A percentile compares a stretch with the other conserved stretches of the same genome.
These are phyloP conservation scores for Atopsyche davidsoni DNA, from an alignment of 1,140 invertebrate genomes.

Conservation along the genomic window DNA sequence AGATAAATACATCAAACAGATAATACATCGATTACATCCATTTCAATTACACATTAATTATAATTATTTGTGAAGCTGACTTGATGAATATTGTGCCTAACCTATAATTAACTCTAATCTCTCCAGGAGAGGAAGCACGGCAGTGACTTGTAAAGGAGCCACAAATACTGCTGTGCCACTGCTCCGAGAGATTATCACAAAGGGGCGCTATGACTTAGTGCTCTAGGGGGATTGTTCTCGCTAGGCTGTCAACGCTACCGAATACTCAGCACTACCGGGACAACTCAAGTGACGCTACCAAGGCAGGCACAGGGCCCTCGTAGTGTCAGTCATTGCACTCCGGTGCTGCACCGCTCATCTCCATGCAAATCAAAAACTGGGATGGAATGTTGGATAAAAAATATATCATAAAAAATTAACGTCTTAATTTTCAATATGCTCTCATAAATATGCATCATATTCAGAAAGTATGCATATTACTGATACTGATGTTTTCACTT, in stretches of 20 bases:
- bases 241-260: neutral
- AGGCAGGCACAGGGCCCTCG: conserved; percentile 29
- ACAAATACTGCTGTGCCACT: conserved; percentile 23
- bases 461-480: too few relatives aligned
- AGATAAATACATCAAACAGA: conserved; percentile 34
- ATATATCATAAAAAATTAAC: too few relatives aligned
- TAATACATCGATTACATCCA: conserved; percentile 28
- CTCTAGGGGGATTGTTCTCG: conserved; percentile 6
- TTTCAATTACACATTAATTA: conserved; percentile 20
- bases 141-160: conserved; percentile 29
- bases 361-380: too few relatives aligned
- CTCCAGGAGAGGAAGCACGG: conserved; percentile 1
- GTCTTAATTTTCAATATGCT: too few relatives aligned
- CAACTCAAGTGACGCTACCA: conserved; percentile 12
- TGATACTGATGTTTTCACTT: too few relatives aligned
- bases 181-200: conserved; percentile 14
- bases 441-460: too few relatives aligned
- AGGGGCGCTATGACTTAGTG: conserved; percentile 2
- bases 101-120: conserved; percentile 16
- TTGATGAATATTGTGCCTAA: conserved; percentile 49
- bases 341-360: too few relatives aligned
- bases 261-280: conserved; percentile 1
- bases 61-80: conserved; percentile 40
- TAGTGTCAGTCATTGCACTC: too few relatives aligned
- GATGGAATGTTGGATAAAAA: too few relatives aligned